phyloP scores from a whole-genome alignment of 2,888 invertebrate species.

The Hirtodrosophila trivittata region DNA sequence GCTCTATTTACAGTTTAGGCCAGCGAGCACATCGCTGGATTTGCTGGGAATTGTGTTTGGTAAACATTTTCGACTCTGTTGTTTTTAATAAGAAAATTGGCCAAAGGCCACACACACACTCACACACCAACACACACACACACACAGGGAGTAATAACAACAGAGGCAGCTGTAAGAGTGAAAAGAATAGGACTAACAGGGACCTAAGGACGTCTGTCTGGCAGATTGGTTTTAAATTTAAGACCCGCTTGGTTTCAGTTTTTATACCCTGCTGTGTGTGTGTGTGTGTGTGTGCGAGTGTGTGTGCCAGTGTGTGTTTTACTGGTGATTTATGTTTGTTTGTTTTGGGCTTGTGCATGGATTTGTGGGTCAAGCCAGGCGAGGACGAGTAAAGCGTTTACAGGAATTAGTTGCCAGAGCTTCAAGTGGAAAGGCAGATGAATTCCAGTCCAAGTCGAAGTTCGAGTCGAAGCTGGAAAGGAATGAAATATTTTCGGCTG shows the following conservation, averaged over 20 bases:
- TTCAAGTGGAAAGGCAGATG: constrained; percentile 38
- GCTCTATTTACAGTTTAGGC: constrained; percentile 75
- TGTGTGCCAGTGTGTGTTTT: constrained; percentile 34
- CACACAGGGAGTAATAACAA: constrained; percentile 10
- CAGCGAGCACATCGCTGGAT: constrained; percentile 43
- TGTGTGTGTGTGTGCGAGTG: constrained; percentile 3
- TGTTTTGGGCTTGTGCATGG: constrained; percentile 62
- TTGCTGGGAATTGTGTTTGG: constrained; percentile 77
- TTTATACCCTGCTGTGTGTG: constrained; percentile 31
- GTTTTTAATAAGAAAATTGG: constrained; percentile 78
- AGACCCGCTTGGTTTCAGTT: constrained; percentile 55
- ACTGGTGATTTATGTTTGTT: constrained; percentile 71
- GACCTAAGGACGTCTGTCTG: constrained; percentile 33
- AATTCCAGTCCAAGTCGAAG: not conserved
- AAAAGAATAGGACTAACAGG: constrained; percentile 13
- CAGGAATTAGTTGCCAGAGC: constrained; percentile 61
- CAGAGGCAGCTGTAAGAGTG: constrained; percentile 4
- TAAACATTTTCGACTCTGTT: constrained; percentile 77
- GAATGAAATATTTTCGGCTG: constrained; percentile 36
- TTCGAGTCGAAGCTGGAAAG: constrained; percentile 8
- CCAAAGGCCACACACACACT: constrained; percentile 69
- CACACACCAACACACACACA: constrained; percentile 8
- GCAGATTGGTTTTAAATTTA: constrained; percentile 78
- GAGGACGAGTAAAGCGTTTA: constrained; percentile 60
- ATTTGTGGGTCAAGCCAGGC: constrained; percentile 70